Conservation (phyloP, 2,797 vertebrate genomes). For the Sylvia borin region DNA sequence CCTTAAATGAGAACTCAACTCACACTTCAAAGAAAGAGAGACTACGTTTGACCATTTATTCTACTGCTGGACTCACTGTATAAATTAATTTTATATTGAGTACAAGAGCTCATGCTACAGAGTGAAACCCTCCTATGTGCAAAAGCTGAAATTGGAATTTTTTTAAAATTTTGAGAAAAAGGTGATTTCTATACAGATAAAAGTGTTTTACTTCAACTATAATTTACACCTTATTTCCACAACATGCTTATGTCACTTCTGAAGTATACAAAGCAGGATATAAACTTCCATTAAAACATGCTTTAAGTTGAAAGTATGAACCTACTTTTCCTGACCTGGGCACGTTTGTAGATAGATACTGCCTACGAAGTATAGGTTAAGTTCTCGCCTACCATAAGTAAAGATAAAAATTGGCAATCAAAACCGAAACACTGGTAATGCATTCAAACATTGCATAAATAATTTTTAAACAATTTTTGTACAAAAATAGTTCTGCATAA, state of each 20-base stretch:
- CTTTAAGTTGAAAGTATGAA: constrained; percentile 74
- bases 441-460: constrained; percentile 87
- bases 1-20: constrained; percentile 74
- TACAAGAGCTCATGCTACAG: constrained; percentile 77
- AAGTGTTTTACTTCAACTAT: constrained; percentile 72
- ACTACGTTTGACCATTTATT: constrained; percentile 71
- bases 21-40: constrained; percentile 73
- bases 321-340: constrained; percentile 75
- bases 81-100: constrained; percentile 72
- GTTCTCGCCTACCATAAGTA: constrained; percentile 77
- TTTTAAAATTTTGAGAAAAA: constrained; percentile 74
- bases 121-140: constrained; percentile 76
- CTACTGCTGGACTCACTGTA: constrained; percentile 73
- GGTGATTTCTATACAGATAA: constrained; percentile 74
- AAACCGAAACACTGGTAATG: constrained; percentile 85
- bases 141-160: constrained; percentile 71
- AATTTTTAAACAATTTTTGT: constrained; percentile 89
- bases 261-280: constrained; percentile 74
- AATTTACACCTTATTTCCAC: constrained; percentile 76
- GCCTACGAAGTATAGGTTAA: constrained; percentile 76
- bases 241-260: constrained; percentile 78
- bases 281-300: constrained; percentile 78
- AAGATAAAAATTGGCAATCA: constrained; percentile 85
- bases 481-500: constrained; percentile 98
- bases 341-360: constrained; percentile 78